Conservation (phyloP, 2,113 vertebrate species). For the Xenus cinereus region DNA sequence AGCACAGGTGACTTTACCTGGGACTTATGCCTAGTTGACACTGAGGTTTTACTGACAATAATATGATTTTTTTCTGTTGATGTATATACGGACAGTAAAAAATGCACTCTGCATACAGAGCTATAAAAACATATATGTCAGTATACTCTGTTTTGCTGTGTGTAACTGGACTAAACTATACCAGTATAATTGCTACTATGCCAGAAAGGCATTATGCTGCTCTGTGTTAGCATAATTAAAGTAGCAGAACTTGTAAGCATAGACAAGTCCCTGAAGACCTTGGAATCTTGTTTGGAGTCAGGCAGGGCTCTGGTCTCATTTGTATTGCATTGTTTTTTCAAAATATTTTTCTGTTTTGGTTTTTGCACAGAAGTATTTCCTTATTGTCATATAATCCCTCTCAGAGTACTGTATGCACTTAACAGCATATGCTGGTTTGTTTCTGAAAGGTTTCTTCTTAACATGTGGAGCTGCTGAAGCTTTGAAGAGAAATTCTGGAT, state of each 20-base stretch:
- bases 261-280: neutral
- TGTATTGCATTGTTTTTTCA: neutral
- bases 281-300: neutral
- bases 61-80: neutral
- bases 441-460: neutral
- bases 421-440: neutral
- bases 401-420: neutral
- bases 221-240: neutral
- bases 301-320: neutral
- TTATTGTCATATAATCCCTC: neutral
- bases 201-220: neutral
- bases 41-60: neutral
- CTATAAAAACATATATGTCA: neutral
- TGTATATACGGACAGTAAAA: neutral
- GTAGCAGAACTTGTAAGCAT: conserved; percentile 11
- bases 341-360: neutral
- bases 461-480: neutral
- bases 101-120: neutral
- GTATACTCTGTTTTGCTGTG: neutral
- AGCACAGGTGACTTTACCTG: neutral
- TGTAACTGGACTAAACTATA: neutral
- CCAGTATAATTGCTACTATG: neutral
- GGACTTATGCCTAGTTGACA: neutral
- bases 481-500: conserved; percentile 26
- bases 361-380: neutral